phyloP scores from a whole-genome alignment of 2,888 invertebrate species.

The Euspilapteryx auroguttella region DNA sequence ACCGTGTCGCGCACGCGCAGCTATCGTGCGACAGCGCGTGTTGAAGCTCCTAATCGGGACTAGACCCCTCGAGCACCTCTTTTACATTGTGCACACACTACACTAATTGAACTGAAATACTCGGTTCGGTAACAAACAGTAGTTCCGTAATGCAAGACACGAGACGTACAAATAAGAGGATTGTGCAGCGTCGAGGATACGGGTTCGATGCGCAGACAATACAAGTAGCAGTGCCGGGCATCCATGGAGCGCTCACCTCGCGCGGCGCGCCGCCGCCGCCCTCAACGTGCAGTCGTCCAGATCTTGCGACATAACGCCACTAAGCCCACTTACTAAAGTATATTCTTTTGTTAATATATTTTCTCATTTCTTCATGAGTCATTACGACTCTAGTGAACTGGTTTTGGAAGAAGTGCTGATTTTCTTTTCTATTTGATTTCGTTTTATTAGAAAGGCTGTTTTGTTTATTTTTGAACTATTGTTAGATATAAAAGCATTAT shows the following conservation, averaged over 20 bases:
- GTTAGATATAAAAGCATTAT: too few relatives aligned
- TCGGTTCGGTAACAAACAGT: constrained; percentile 48
- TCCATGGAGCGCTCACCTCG: constrained; percentile 9
- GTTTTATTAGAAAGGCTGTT: too few relatives aligned
- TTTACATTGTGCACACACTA: constrained; percentile 46
- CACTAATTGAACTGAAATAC: constrained; percentile 53
- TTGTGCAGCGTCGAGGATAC: constrained; percentile 14
- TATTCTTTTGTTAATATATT: too few relatives aligned
- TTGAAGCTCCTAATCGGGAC: constrained; percentile 41
- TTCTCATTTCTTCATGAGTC: too few relatives aligned
- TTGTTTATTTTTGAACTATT: too few relatives aligned
- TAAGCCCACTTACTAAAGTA: constrained; percentile 8
- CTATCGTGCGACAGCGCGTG: constrained; percentile 31
- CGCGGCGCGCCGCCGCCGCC: constrained; percentile 9
- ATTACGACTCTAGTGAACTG: too few relatives aligned
- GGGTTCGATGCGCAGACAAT: constrained; percentile 10
- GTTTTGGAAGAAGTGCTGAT: too few relatives aligned
- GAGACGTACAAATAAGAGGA: constrained; percentile 39
- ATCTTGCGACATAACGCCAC: constrained; percentile 4
- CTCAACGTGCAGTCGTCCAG: too few relatives aligned
- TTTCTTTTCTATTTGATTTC: too few relatives aligned
- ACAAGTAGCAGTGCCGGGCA: constrained; percentile 8
- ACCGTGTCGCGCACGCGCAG: constrained; percentile 21
- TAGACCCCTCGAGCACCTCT: constrained; percentile 33
- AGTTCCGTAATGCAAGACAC: constrained; percentile 50